Base-by-base conservation (phyloP, 1,140 invertebrate species). In the Calliphora vicina region DNA sequence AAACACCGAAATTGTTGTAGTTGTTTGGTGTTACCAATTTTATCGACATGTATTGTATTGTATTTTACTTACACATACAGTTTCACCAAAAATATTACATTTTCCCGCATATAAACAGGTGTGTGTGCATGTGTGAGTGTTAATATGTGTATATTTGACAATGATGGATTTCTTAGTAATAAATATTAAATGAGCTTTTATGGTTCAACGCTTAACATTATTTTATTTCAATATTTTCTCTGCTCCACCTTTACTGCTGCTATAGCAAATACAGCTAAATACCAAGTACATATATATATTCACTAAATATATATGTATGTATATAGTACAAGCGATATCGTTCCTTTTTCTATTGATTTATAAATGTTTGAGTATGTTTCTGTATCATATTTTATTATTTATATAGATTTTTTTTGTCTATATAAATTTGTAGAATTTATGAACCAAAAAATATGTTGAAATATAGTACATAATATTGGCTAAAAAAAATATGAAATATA, bases 171-270 rank as follows among this genome's bases (percentile, higher is more conserved):
- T 43, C 74, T 45, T 42, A 43, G 74, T 43, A 78, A 78, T 78
- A 78, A 78, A 78, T 78, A 43, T 78, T 78, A 78, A 78, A 78
- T 78, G 74, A 78, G 74, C 74, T 78, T 78, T 78, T 43, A 78
- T 78, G 74, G 74, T 78, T 78, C 74, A 78, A 78, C 74, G 74
- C 74, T 43, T 43, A 23, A 67, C 6, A 67, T 67, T 23, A 25
- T 67, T 67, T 67, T 67, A 23, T 67, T 67, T 67, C 20, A 10
- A 23, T 67, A 17, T 67, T 67, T 67, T 67, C n/a, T 23, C 20
- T 4, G 17, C 20, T 67, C 17, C 23, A 20, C n/a, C n/a, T 67
- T 67, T 67, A 12, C 20, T 67, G n/a, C 10, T 67, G n/a, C 20
- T 3, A 50, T 17, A 15, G 45, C 15, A 35, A 50, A 50, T 50